Evolutionary conservation across 2,797 vertebrate species (phyloP).

Genomic region (Sebastes nivosus): DNA sequence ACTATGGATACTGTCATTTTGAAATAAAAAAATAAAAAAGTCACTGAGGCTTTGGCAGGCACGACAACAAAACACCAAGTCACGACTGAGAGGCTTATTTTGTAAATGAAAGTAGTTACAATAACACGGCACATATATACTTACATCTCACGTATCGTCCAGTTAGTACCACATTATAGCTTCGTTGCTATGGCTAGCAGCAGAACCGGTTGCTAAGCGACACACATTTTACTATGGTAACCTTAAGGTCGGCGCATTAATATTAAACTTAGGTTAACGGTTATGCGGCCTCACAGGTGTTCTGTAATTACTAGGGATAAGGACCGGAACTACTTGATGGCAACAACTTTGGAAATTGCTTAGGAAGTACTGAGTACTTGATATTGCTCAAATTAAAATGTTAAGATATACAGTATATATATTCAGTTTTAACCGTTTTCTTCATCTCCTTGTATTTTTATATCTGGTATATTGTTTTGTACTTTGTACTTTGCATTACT

Average conservation of each 20-base stretch:
- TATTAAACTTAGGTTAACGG: not conserved
- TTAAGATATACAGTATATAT: not conserved
- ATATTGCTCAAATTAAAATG: not conserved
- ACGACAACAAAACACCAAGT: not conserved
- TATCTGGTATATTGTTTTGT: no score
- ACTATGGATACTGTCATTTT: no score
- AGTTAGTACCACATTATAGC: not conserved
- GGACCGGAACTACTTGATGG: not conserved
- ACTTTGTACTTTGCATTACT: no score
- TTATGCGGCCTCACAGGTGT: not conserved
- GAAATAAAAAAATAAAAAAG: no score
- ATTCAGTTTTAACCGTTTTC: no score
- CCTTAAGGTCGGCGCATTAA: not conserved
- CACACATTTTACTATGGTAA: not conserved
- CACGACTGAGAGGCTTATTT: not conserved
- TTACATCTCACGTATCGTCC: rapidly evolving
- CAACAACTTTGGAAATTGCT: not conserved
- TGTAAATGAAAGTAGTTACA: not conserved
- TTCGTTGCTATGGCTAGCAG: not conserved
- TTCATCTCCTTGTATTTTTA: no score
- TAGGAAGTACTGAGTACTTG: not conserved
- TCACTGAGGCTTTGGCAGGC: constrained; percentile 12
- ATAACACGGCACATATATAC: no score
- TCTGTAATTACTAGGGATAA: not conserved
- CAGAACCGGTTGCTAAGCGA: constrained; percentile 56